These are phyloP conservation scores for Drosophila putrida DNA, from an alignment of 2,888 invertebrate genomes.

Conservation along the genomic window DNA sequence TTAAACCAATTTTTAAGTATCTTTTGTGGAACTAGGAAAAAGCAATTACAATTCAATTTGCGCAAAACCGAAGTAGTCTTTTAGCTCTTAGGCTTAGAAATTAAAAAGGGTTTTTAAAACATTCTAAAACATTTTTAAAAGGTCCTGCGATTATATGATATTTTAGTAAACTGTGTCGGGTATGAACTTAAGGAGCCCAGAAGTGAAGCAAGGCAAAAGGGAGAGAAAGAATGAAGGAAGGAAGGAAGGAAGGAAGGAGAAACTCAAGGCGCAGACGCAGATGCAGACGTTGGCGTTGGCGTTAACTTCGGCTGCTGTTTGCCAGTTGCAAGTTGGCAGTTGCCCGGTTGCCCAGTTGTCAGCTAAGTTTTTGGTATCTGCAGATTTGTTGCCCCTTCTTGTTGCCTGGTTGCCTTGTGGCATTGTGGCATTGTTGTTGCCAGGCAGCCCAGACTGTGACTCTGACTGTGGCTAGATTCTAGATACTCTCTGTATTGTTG, in stretches of 20 bases:
- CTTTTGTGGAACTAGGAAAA: too few relatives aligned
- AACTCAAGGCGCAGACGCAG: constrained; percentile 35
- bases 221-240: constrained; percentile 28
- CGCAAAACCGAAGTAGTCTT: neutral
- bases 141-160: constrained; percentile 1
- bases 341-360: constrained; percentile 52
- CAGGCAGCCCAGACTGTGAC: constrained; percentile 40
- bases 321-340: constrained; percentile 46
- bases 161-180: constrained; percentile 10
- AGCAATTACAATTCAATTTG: too few relatives aligned
- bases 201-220: constrained; percentile 19
- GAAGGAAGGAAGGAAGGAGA: constrained; percentile 27
- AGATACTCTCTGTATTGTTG: constrained; percentile 45
- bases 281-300: constrained; percentile 13
- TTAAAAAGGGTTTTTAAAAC: neutral
- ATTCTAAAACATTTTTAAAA: neutral
- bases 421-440: constrained; percentile 57
- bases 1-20: too few relatives aligned
- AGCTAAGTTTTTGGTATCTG: constrained; percentile 45
- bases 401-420: constrained; percentile 11
- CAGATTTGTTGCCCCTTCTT: constrained; percentile 51
- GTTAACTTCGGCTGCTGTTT: constrained; percentile 44
- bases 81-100: neutral
- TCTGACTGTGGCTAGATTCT: constrained; percentile 60
- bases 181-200: constrained; percentile 42